Evolutionary conservation across 2,888 invertebrate species (phyloP), one percentile per base, ranked within the genome.

Genomic region (Aradus depressus): DNA sequence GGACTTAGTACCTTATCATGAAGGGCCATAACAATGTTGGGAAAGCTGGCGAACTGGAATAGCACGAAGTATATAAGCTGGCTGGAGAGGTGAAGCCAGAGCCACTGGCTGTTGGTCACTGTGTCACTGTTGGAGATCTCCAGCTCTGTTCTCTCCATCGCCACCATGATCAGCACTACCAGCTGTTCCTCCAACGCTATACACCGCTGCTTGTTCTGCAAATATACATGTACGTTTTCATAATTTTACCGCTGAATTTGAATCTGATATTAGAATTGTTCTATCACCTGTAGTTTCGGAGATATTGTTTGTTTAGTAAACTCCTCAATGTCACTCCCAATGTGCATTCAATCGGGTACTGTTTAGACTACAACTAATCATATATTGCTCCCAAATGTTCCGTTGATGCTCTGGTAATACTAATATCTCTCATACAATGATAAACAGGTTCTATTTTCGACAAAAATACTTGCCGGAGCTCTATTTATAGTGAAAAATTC

Each of bases 41-140:
- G 87, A 64, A 96, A 96, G 57, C 84, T 86, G 1, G 91, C 90
- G 68, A 91, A 91, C 64, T 93, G 92, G 66, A 91, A 92, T 2
- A 95, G 75, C 39, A 95, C 90, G 66, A 95, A 86, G 68, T 92
- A 95, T 58, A 96, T 95, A 4, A 95, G 75, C 67, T 95, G 93
- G 4, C 90, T 89, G 1, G 92, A 91, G 19, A 96, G 73, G 68
- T 93, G 92, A 52, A 92, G 74, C 95, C 95, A 96, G 42, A 88
- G 75, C 76, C 86, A 87, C 63, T 88, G 84, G 26, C 80, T 81
- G 1, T 56, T 55, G 10, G 57, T 53, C 14, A 44, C 38, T 42
- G 58, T 23, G 45, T 59, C 54, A 44, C 53, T 37, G 42, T 52
- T 37, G 38, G 58, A 45, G 52, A 56, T 47, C 58, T 67, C 66